Evolutionary conservation across 2,888 invertebrate genomes (phyloP).

Genomic region (Latrodectus elegans): DNA sequence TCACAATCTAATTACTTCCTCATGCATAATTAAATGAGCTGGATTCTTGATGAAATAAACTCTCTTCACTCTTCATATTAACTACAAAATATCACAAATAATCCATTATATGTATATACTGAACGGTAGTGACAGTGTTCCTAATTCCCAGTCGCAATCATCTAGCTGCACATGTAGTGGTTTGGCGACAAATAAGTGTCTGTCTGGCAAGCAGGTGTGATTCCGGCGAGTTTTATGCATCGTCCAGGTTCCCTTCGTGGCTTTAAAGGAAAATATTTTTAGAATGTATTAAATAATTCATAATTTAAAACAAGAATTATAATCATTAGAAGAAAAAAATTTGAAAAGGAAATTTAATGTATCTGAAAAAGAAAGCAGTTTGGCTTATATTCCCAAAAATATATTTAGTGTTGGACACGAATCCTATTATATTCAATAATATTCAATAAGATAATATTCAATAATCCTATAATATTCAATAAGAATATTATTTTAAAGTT

Average conservation of each 20-base stretch:
- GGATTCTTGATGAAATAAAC: background rate
- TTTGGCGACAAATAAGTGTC: conserved; percentile 62
- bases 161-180: conserved; percentile 54
- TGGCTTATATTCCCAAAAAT: no score
- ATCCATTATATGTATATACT: background rate
- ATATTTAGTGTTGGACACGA: no score
- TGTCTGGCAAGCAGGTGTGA: conserved; percentile 70
- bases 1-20: background rate
- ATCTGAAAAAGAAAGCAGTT: no score
- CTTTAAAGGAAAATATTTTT: conserved; percentile 35
- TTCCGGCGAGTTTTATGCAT: conserved; percentile 69
- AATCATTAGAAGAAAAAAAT: background rate
- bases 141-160: no score
- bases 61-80: background rate
- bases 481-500: no score
- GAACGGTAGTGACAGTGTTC: background rate
- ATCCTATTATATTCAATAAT: no score
- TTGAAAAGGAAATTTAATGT: no score
- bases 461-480: no score
- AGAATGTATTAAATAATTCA: background rate
- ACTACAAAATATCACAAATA: background rate
- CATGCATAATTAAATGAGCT: background rate
- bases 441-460: no score
- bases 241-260: conserved; percentile 70
- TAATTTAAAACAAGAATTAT: background rate